Base-by-base conservation (phyloP, 2,113 vertebrate genomes). In the Telmatochromis brachygnathus region DNA sequence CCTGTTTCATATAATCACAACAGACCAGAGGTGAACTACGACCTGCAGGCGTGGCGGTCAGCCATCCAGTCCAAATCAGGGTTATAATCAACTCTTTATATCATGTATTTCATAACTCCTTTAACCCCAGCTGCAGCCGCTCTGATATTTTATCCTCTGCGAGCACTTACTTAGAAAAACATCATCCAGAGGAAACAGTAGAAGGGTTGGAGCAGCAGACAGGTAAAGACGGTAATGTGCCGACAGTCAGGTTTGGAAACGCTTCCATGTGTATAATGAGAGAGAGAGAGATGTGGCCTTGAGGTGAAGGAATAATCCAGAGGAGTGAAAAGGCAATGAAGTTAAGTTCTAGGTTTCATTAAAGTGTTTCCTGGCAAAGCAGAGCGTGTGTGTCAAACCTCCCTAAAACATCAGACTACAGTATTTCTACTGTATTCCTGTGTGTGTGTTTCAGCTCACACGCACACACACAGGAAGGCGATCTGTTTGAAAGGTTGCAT, bases 341-440 rank as follows among this genome's bases (percentile, higher is more conserved):
- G 85, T 91, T 87, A 89, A 87, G 60, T 60, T 91, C 82, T 85
- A 85, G 82, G 84, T 94, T 92, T 91, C 91, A 91, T 87, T 87
- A 58, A 92, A 92, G 84, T 94, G 92, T 92, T 93, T 94, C 92
- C 89, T 93, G 93, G 92, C 90, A 93, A 39, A 55, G 26, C 53
- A 9, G 82, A 91, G 28, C 80, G 45, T 82, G 81, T 82, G 88
- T 82, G 91, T 84, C 23, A 84, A 77, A 77, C 68, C 54, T 81
- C 83, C 84, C 83, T 62, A 28, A 49, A 81, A 70, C 82, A 58
- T 45, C n/a, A 33, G 55, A 87, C 54, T 79, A 84, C 87, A 90
- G 75, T 79, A 70, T 85, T 84, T 82, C 51, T 86, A 58, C 87
- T 88, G 87, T 92, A 45, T 68, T 65, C 68, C 62, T 79, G 28